A percentile compares a stretch with the other conserved stretches of the same genome.
These are phyloP conservation scores for Gymnobelideus leadbeateri DNA, from an alignment of 2,113 vertebrate genomes.

Conservation along the genomic window DNA sequence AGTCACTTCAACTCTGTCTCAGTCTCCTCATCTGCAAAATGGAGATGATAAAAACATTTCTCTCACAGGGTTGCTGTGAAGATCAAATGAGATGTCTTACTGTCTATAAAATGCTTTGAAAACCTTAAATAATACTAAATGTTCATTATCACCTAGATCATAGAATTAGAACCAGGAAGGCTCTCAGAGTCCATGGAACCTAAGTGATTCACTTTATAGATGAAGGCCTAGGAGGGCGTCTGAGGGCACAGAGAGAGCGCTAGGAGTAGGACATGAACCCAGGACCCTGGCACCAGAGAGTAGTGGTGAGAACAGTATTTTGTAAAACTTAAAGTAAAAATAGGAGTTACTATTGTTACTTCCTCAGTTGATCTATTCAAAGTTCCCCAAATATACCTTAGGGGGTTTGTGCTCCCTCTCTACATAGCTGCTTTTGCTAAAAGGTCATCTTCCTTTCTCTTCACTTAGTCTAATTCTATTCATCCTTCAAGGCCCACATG, in stretches of 20 bases:
- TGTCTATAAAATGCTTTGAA: background rate
- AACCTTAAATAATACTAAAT: background rate
- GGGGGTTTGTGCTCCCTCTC: background rate
- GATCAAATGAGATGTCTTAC: background rate
- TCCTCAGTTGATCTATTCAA: background rate
- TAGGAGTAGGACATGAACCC: background rate
- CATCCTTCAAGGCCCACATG: background rate
- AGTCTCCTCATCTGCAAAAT: background rate
- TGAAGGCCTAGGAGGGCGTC: background rate
- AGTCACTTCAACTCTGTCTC: background rate
- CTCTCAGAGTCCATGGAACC: background rate
- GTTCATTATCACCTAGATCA: background rate
- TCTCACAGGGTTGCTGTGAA: background rate
- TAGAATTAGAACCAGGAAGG: background rate
- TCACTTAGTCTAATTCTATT: background rate
- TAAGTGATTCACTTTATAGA: background rate
- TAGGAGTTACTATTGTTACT: background rate
- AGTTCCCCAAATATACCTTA: background rate
- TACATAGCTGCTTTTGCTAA: background rate
- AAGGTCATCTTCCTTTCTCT: background rate
- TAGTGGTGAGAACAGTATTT: background rate
- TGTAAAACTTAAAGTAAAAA: background rate
- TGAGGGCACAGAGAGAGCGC: background rate
- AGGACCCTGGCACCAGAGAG: background rate
- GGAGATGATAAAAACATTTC: background rate